phyloP scores from a whole-genome alignment of 1,140 invertebrate species.

The Hyphantria cunea region DNA sequence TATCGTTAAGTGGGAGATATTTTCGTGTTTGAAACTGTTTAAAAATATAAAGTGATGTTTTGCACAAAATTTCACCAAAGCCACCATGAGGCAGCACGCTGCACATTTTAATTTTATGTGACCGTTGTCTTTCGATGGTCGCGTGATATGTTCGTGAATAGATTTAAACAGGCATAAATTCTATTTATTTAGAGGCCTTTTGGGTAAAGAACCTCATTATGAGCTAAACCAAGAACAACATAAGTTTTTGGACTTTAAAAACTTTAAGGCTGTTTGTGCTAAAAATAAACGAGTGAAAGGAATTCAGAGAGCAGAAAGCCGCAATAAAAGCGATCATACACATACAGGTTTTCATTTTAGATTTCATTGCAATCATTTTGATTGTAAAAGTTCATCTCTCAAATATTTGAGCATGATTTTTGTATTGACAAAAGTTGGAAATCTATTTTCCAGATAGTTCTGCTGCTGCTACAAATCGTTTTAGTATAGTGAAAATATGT shows the following conservation, averaged over 20 bases:
- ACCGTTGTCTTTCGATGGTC: conserved; percentile 8
- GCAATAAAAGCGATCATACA: conserved; percentile 8
- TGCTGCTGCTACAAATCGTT: not conserved
- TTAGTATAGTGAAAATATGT: not conserved
- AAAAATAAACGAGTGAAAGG: conserved; percentile 17
- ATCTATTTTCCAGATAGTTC: too few species aligned
- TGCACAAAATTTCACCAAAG: not conserved
- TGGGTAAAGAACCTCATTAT: conserved; percentile 16
- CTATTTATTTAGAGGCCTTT: conserved; percentile 1
- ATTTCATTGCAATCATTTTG: not conserved
- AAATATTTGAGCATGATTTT: not conserved
- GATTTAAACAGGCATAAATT: conserved; percentile 20
- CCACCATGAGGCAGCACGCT: not conserved
- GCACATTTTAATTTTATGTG: conserved; percentile 3
- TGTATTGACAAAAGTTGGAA: not conserved
- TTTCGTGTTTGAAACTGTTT: not conserved
- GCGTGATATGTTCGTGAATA: conserved; percentile 6
- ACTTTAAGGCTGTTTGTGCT: conserved; percentile 3
- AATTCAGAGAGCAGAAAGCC: conserved; percentile 17
- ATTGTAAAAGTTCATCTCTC: not conserved
- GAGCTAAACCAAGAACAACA: not conserved
- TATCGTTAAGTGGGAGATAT: not conserved
- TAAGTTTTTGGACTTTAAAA: not conserved
- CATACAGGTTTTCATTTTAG: conserved; percentile 6
- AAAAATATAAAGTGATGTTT: not conserved